Evolutionary conservation across 2,888 invertebrate genomes (phyloP).

Genomic region (Physocephala rufipes): DNA sequence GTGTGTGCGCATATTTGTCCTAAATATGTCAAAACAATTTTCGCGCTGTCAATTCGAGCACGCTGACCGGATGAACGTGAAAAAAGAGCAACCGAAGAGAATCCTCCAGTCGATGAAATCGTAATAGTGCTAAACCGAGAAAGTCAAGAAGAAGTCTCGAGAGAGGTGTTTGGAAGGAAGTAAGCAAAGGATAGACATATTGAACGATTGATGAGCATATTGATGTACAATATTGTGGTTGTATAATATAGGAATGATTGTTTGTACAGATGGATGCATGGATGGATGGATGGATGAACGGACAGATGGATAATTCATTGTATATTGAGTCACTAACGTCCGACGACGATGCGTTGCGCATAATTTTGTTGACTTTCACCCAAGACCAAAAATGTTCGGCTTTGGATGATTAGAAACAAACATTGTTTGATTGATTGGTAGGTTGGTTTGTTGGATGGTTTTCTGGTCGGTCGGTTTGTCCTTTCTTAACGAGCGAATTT

Average conservation of each 20-base stretch:
- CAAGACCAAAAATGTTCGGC: constrained; percentile 8
- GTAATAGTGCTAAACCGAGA: too few relatives aligned
- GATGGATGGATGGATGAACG: constrained; percentile 10
- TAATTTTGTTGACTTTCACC: constrained; percentile 20
- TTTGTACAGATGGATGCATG: not conserved
- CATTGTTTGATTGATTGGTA: too few relatives aligned
- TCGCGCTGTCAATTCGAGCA: constrained; percentile 31
- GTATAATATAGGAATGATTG: too few relatives aligned
- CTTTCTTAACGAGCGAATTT: too few relatives aligned
- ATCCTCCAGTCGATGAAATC: too few relatives aligned
- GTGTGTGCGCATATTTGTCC: constrained; percentile 27
- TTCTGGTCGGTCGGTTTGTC: not conserved
- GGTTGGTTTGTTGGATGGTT: not conserved
- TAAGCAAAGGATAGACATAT: too few relatives aligned
- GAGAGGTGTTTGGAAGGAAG: too few relatives aligned
- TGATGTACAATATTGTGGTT: too few relatives aligned
- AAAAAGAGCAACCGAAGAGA: too few relatives aligned
- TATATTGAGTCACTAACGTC: not conserved
- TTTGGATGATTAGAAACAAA: too few relatives aligned
- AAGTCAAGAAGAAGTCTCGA: too few relatives aligned
- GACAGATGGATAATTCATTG: not conserved
- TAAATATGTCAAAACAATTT: constrained; percentile 36
- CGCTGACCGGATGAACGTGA: not conserved
- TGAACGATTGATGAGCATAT: too few relatives aligned
- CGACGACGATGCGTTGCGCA: constrained; percentile 26